Percentiles rank a stretch among this genome's conserved stretches.
phyloP scores from a whole-genome alignment of 2,113 vertebrate species.

The Takifugu flavidus region DNA sequence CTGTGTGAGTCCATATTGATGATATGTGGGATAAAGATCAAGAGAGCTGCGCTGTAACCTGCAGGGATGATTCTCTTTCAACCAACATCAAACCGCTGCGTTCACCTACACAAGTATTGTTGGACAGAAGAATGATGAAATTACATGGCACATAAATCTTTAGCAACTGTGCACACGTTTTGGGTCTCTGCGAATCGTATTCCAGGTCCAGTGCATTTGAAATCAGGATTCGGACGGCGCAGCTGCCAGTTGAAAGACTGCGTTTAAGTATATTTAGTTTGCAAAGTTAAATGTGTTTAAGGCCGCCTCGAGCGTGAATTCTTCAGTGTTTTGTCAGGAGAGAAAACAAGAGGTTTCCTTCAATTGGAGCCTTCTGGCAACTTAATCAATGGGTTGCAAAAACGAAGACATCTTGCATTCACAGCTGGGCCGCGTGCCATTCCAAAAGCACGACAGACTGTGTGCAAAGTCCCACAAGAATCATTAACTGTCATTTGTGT shows the following conservation, averaged over 20 bases:
- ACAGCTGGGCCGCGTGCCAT: constrained; percentile 58
- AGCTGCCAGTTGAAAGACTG: constrained; percentile 15
- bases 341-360: constrained; percentile 32
- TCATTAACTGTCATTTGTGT: constrained; percentile 64
- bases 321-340: constrained; percentile 30
- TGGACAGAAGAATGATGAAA: too few relatives aligned
- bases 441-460: constrained; percentile 51
- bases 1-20: too few relatives aligned
- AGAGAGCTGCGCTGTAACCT: too few relatives aligned
- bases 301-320: constrained; percentile 7
- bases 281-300: constrained; percentile 24
- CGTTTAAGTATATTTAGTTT: constrained; percentile 13
- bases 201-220: constrained; percentile 12
- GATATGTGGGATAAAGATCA: too few relatives aligned
- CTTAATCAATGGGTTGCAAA: constrained; percentile 47
- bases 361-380: constrained; percentile 35
- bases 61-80: too few relatives aligned
- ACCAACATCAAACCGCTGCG: too few relatives aligned
- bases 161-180: too few relatives aligned
- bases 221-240: constrained; percentile 11
- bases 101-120: too few relatives aligned
- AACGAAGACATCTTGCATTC: constrained; percentile 59
- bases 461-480: constrained; percentile 57
- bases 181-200: not conserved
- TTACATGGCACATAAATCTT: too few relatives aligned